Evolutionary conservation across 2,113 vertebrate genomes (phyloP).

Genomic region (Leiothrix lutea): DNA sequence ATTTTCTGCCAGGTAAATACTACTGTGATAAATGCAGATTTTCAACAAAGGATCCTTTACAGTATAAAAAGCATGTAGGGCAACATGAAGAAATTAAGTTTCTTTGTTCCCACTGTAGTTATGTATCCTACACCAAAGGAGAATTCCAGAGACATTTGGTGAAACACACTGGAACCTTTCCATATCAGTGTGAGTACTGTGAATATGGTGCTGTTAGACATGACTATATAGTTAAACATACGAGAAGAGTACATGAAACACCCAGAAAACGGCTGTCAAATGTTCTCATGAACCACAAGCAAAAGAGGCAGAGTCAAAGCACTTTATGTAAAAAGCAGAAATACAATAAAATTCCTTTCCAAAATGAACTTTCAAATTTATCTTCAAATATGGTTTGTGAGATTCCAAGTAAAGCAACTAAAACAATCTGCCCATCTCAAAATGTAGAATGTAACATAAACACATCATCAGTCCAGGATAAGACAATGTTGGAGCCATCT

Average conservation of each 20-base stretch:
- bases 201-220: conserved; percentile 89
- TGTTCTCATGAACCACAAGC: conserved; percentile 12
- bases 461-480: conserved; percentile 28
- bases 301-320: conserved; percentile 30
- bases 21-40: conserved; percentile 85
- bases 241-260: conserved; percentile 81
- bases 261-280: conserved; percentile 25
- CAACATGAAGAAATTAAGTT: conserved; percentile 85
- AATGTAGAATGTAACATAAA: conserved; percentile 23
- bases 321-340: conserved; percentile 44
- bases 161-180: conserved; percentile 84
- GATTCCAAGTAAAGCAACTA: neutral
- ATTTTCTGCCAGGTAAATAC: conserved; percentile 73
- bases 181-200: conserved; percentile 86
- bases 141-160: conserved; percentile 89
- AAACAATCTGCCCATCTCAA: neutral
- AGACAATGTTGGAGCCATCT: neutral
- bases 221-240: conserved; percentile 90
- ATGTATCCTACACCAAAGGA: conserved; percentile 84
- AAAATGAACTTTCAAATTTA: neutral
- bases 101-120: conserved; percentile 82
- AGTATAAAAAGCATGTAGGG: conserved; percentile 77
- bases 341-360: neutral
- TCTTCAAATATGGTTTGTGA: conserved; percentile 20
- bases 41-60: conserved; percentile 80